A percentile compares a stretch with the other conserved stretches of the same genome.
phyloP scores from a whole-genome alignment of 53 echinoderm and acorn worm species.

The Henricia sp. region DNA sequence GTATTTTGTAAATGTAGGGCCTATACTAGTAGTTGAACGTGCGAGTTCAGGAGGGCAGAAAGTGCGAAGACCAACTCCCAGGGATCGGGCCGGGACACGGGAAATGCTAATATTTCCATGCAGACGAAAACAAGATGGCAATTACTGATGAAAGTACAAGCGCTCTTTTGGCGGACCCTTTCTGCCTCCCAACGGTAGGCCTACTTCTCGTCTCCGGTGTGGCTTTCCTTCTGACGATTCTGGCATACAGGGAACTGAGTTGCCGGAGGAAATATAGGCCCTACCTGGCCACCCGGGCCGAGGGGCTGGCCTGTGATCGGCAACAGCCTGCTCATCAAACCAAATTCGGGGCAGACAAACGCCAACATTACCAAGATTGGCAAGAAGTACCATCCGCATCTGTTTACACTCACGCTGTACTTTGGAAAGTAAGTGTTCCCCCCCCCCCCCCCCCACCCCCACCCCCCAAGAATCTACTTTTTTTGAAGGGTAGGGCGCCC shows the following conservation, averaged over 20 bases:
- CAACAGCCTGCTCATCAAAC: not conserved
- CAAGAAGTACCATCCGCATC: conserved; percentile 37
- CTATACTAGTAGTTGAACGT: too few relatives aligned
- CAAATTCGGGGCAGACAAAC: conserved; percentile 24
- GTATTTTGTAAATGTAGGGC: too few relatives aligned
- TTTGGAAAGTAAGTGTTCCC: conserved; percentile 18
- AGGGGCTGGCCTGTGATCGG: conserved; percentile 40
- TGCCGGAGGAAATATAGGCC: conserved; percentile 17
- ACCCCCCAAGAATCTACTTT: too few relatives aligned
- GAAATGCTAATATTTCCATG: too few relatives aligned
- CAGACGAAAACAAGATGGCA: conserved; percentile 19
- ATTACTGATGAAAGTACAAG: not conserved
- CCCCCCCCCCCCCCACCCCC: too few relatives aligned
- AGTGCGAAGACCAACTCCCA: too few relatives aligned
- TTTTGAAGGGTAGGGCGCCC: too few relatives aligned
- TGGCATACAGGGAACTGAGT: conserved; percentile 1
- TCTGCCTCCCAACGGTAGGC: not conserved
- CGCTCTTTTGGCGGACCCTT: not conserved
- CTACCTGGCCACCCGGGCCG: conserved; percentile 33
- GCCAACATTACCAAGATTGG: conserved; percentile 48
- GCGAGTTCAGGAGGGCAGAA: too few relatives aligned
- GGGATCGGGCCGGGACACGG: too few relatives aligned
- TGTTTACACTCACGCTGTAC: conserved; percentile 24
- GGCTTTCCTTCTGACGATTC: conserved; percentile 27
- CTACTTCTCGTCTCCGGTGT: not conserved